phyloP scores from a whole-genome alignment of 2,797 vertebrate species.

The Naso thynnoides region DNA sequence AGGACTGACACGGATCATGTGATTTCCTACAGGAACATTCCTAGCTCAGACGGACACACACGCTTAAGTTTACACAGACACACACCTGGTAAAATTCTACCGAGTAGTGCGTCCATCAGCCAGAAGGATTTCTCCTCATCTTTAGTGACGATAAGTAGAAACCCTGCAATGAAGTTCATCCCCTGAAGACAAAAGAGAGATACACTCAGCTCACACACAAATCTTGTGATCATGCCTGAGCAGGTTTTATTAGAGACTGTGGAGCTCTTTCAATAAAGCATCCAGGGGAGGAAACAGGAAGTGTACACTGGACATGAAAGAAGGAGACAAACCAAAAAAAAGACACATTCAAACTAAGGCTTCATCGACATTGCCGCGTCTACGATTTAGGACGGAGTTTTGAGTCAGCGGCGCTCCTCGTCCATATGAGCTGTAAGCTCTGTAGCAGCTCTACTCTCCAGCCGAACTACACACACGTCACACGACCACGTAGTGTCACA shows the following conservation, averaged over 20 bases:
- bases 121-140: conserved; percentile 98
- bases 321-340: neutral
- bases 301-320: neutral
- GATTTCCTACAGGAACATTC: conserved; percentile 58
- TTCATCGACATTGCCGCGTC: too few species aligned
- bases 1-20: conserved; percentile 62
- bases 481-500: too few species aligned
- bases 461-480: too few species aligned
- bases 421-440: too few species aligned
- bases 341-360: neutral
- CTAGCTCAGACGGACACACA: conserved; percentile 37
- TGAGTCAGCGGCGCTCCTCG: too few species aligned
- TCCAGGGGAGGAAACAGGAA: neutral
- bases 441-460: too few species aligned
- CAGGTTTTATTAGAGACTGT: conserved; percentile 9
- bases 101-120: conserved; percentile 92
- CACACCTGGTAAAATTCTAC: conserved; percentile 78
- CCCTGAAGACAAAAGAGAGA: conserved; percentile 85
- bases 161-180: conserved; percentile 97
- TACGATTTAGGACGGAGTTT: too few species aligned
- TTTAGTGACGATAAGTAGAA: conserved; percentile 93
- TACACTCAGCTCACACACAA: conserved; percentile 8
- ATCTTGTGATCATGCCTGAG: conserved; percentile 3
- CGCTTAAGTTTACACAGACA: conserved; percentile 18
- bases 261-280: conserved; percentile 12